Base-by-base conservation (phyloP, 2,113 vertebrate species). In the Meriones unguiculatus region DNA sequence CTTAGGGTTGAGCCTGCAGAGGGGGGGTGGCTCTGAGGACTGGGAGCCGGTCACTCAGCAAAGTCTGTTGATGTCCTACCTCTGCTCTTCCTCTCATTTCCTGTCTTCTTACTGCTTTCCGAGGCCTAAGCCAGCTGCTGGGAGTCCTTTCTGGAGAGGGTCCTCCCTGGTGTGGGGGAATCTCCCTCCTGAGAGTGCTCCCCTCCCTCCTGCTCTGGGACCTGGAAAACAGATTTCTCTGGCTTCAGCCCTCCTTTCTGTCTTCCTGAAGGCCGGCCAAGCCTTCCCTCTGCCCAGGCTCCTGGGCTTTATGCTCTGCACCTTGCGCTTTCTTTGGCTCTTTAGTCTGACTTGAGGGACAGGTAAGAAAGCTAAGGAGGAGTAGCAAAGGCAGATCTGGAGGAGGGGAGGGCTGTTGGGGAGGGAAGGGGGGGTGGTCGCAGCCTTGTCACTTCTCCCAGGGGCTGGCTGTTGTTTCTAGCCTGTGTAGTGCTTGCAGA, bases 401-500 rank as follows among this genome's bases (percentile, higher is more conserved):
- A 64, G 57, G 62, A 67, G 28, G 86, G 30, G 32, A 84, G 77
- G 54, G 28, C 57, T 1, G 1, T 35, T 41, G 41, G 41, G 15
- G 3, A 15, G 59, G 76, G 6, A 87, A 84, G 75, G 85, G 54
- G 13, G 87, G 82, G 93, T 81, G 72, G 85, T 41, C 96, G 91
- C 54, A 41, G 85, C 89, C 84, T 93, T 92, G 78, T 95, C 82
- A 75, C 84, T 89, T 84, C 82, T 85, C 87, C 86, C 20, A 25
- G 22, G 94, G 89, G 93, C 82, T 94, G 96, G 95, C 94, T 92
- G 96, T 64, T 92, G 96, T 95, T 95, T 93, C 91, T 91, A 95
- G 77, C 95, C 12, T 57, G 24, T 64, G 77, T 67, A 80, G 94
- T 38, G 90, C 96, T 95, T 78, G 90, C 94, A 95, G 93, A 54